phyloP scores from a whole-genome alignment of 1,140 invertebrate genomes.

The Protaetia brevitarsis region DNA sequence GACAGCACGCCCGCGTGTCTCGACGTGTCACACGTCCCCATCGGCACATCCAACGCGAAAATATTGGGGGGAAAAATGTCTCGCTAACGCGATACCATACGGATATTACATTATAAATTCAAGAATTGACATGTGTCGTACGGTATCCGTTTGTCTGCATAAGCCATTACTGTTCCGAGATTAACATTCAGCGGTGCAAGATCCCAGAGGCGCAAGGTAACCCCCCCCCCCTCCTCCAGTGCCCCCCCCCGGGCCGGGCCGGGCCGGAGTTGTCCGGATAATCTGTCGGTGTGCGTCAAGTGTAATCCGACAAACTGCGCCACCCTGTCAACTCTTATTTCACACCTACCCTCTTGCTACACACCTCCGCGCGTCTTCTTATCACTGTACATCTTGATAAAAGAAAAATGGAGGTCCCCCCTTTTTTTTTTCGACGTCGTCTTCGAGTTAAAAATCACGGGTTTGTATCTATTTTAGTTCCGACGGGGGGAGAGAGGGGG shows the following conservation, averaged over 20 bases:
- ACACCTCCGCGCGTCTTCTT: background rate
- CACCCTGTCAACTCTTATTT: slow-evolving; percentile 27
- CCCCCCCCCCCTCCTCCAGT: too few relatives aligned
- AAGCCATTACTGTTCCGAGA: slow-evolving; percentile 19
- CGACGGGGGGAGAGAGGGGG: too few relatives aligned
- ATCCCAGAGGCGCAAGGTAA: slow-evolving; percentile 12
- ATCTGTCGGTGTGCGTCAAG: slow-evolving; percentile 26
- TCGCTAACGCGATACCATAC: background rate
- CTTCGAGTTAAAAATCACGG: too few relatives aligned
- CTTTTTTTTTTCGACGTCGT: too few relatives aligned
- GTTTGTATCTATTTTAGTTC: too few relatives aligned
- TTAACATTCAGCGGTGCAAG: slow-evolving; percentile 25
- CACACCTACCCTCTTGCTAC: background rate
- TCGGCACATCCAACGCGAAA: too few relatives aligned
- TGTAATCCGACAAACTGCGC: slow-evolving; percentile 25
- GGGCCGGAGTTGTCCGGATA: slow-evolving; percentile 23
- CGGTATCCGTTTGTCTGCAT: slow-evolving; percentile 1
- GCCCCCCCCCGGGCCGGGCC: slow-evolving; percentile 5
- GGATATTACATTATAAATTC: slow-evolving; percentile 21
- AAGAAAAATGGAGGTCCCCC: too few relatives aligned
- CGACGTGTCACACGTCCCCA: too few relatives aligned
- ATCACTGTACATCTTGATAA: slow-evolving; percentile 10
- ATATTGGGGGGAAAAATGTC: background rate
- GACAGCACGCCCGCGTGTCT: too few relatives aligned
- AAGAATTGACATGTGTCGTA: slow-evolving; percentile 16